Evolutionary conservation across 2,888 invertebrate genomes (phyloP).

Genomic region (Notodonta ziczac): DNA sequence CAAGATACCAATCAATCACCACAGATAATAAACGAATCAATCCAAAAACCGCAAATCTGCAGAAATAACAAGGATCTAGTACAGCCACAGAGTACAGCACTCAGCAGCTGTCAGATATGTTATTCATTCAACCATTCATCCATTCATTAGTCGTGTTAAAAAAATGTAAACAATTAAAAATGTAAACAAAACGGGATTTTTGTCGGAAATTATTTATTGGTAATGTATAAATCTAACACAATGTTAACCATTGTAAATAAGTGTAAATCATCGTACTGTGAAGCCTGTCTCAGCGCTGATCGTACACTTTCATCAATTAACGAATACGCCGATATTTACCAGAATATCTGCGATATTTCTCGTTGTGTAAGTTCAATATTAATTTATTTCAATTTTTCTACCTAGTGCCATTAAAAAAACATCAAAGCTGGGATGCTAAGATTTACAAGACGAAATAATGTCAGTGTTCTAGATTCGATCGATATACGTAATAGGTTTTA

Average conservation of each 20-base stretch:
- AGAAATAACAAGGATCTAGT: no score
- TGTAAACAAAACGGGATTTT: no score
- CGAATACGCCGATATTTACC: constrained; percentile 14
- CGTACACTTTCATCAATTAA: constrained; percentile 15
- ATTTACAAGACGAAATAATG: not conserved
- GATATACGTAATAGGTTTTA: not conserved
- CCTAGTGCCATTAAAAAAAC: not conserved
- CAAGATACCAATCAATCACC: no score
- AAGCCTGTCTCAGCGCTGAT: constrained; percentile 24
- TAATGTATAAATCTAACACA: constrained; percentile 13
- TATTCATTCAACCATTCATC: not conserved
- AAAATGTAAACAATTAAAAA: not conserved
- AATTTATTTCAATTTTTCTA: not conserved
- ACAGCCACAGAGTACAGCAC: no score
- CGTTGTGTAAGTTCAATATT: constrained; percentile 3
- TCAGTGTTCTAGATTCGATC: not conserved
- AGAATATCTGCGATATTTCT: constrained; percentile 12
- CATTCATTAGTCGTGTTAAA: not conserved
- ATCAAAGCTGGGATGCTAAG: not conserved
- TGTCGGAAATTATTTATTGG: not conserved
- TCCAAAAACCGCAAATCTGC: no score
- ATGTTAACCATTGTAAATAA: constrained; percentile 8
- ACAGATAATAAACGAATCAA: no score
- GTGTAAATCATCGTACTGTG: constrained; percentile 12
- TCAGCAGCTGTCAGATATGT: not conserved